Base-by-base conservation (phyloP, 1,140 invertebrate genomes). In the Plodia interpunctella region DNA sequence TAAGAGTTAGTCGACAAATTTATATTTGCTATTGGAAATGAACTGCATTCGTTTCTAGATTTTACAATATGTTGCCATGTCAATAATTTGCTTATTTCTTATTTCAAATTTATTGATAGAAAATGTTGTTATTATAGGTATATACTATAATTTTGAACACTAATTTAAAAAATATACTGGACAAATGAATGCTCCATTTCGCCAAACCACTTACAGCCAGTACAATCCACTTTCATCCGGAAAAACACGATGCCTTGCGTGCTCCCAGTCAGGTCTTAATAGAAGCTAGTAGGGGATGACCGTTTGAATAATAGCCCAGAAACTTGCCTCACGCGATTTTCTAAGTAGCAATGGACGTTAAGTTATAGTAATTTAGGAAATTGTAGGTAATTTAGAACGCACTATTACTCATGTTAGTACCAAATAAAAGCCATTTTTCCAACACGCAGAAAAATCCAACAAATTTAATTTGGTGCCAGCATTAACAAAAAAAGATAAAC, bases 161-260 rank as follows among this genome's bases (percentile, higher is more conserved):
- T 6, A 32, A 32, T 32, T 32, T 1, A 32, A 32, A 32, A 32
- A 32, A 11, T 5, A 32, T 5, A 10, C 9, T 25, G 21, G 21
- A 44, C 38, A 44, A 44, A n/a, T n/a, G n/a, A 44, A 44, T 44
- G 38, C 38, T 44, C 2, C 10, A 44, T 44, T 20, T 49, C 30
- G 30, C n/a, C 18, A 51, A 62, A 58, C 38, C 57, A 65, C 62
- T 51, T 54, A 6, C 49, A 62, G 53, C 51, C 59, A 55, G 66
- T 58, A 65, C 60, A 59, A 68, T 68, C 66, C 51, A 61, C 51
- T 62, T 62, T 44, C 58, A 65, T 58, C 49, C 55, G 57, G 35
- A 52, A 21, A 49, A 49, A 38, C 70, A 66, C 70, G 66, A 66
- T 58, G 66, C 59, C 28, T 72, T 28, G 70, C 70, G 70, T 72